phyloP scores from a whole-genome alignment of 2,888 invertebrate species.

The Dendrolimus pini region DNA sequence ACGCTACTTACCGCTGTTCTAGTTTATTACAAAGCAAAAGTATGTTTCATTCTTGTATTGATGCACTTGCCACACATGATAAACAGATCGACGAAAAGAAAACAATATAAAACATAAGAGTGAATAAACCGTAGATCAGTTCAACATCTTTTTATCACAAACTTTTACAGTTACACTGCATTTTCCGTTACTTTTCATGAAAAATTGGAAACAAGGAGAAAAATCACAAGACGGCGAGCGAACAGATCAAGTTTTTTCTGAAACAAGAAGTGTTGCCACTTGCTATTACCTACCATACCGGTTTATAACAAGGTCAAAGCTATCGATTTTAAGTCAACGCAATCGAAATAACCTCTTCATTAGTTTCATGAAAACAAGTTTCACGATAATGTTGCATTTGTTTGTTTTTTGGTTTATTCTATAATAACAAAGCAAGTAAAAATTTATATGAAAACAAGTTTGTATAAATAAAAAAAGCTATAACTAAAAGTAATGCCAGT shows the following conservation, averaged over 20 bases:
- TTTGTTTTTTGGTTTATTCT: too few relatives aligned
- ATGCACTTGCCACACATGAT: slow-evolving; percentile 65
- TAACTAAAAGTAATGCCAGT: too few relatives aligned
- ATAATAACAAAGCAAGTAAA: too few relatives aligned
- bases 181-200: slow-evolving; percentile 65
- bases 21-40: slow-evolving; percentile 54
- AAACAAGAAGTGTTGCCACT: slow-evolving; percentile 6
- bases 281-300: not conserved
- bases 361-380: too few relatives aligned
- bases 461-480: too few relatives aligned
- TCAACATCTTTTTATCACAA: slow-evolving; percentile 18
- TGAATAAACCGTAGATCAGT: slow-evolving; percentile 5
- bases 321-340: not conserved
- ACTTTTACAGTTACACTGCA: slow-evolving; percentile 47
- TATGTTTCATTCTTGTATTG: slow-evolving; percentile 68
- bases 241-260: slow-evolving; percentile 24
- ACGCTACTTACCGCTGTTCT: slow-evolving; percentile 57
- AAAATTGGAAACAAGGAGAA: slow-evolving; percentile 52
- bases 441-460: too few relatives aligned
- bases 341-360: too few relatives aligned
- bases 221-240: slow-evolving; percentile 52
- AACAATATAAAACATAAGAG: slow-evolving; percentile 14
- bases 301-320: not conserved
- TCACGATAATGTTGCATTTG: too few relatives aligned
- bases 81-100: slow-evolving; percentile 28